Evolutionary conservation across 2,888 invertebrate genomes (phyloP).

Genomic region (Tenthredo notha): DNA sequence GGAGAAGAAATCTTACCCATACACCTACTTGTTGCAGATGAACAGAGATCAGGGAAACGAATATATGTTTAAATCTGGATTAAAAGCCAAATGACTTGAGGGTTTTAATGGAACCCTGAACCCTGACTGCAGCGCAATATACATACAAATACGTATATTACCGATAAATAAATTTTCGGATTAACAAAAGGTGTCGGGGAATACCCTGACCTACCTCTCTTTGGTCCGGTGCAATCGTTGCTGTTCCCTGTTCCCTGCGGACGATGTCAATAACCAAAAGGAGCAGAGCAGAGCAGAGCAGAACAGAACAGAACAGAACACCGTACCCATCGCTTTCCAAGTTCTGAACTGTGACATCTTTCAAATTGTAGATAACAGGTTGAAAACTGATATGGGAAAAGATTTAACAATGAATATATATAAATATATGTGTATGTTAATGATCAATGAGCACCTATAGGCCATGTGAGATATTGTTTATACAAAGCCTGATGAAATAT

Average conservation of each 20-base stretch:
- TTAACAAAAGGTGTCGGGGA: background rate
- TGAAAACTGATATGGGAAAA: background rate
- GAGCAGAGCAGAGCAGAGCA: background rate
- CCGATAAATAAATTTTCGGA: background rate
- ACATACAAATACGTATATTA: background rate
- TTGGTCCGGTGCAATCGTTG: background rate
- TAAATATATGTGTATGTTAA: background rate
- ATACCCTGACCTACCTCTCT: constrained; percentile 5
- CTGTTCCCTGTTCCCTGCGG: background rate
- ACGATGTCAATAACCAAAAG: background rate
- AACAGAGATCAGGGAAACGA: background rate
- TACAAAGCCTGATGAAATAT: background rate
- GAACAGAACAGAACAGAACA: too few relatives aligned
- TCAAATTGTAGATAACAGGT: background rate
- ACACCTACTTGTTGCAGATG: background rate
- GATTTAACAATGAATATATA: background rate
- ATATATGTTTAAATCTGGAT: background rate
- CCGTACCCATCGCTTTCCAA: background rate
- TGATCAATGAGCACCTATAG: background rate
- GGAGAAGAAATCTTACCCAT: background rate
- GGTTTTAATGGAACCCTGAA: rapidly evolving
- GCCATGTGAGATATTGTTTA: background rate
- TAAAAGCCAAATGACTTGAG: background rate
- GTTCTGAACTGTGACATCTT: background rate
- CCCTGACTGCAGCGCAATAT: background rate